A percentile compares a stretch with the other conserved stretches of the same genome.
Evolutionary conservation across 2,888 invertebrate species (phyloP).

Genomic region (Pharmacophagus antenor): DNA sequence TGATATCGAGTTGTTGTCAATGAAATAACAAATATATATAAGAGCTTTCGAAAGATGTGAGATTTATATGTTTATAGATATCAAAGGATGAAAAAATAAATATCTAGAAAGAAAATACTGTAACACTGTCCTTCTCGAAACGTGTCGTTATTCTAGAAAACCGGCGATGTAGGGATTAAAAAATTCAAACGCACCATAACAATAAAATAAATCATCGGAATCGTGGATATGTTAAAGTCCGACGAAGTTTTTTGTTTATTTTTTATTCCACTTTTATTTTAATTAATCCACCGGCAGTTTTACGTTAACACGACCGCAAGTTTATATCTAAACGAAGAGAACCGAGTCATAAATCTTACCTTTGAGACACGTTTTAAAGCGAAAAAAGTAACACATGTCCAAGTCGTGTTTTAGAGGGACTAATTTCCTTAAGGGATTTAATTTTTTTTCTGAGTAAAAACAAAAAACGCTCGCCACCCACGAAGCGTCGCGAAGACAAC

Average conservation of each 20-base stretch:
- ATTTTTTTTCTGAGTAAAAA: slow-evolving; percentile 54
- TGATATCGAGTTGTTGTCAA: no score
- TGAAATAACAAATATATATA: no score
- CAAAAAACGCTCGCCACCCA: slow-evolving; percentile 69
- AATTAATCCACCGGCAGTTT: slow-evolving; percentile 54
- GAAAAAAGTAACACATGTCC: slow-evolving; percentile 80
- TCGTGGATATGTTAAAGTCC: slow-evolving; percentile 34
- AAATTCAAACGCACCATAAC: slow-evolving; percentile 60
- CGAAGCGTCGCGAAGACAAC: slow-evolving; percentile 55
- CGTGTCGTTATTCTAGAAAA: no score
- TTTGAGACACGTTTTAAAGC: slow-evolving; percentile 68
- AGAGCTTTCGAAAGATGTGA: no score
- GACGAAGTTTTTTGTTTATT: slow-evolving; percentile 36
- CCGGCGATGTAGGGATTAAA: slow-evolving; percentile 48
- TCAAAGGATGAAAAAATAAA: no score
- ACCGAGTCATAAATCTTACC: slow-evolving; percentile 71
- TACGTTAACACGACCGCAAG: slow-evolving; percentile 63
- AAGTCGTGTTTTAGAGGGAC: slow-evolving; percentile 75
- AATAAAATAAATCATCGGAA: slow-evolving; percentile 38
- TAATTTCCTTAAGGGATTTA: slow-evolving; percentile 73
- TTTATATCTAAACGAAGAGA: slow-evolving; percentile 56
- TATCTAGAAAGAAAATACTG: no score
- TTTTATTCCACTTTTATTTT: slow-evolving; percentile 35
- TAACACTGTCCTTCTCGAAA: no score
- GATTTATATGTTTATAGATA: no score